Conservation (phyloP, 1,140 invertebrate species). For the Drosophila pseudoobscura region DNA sequence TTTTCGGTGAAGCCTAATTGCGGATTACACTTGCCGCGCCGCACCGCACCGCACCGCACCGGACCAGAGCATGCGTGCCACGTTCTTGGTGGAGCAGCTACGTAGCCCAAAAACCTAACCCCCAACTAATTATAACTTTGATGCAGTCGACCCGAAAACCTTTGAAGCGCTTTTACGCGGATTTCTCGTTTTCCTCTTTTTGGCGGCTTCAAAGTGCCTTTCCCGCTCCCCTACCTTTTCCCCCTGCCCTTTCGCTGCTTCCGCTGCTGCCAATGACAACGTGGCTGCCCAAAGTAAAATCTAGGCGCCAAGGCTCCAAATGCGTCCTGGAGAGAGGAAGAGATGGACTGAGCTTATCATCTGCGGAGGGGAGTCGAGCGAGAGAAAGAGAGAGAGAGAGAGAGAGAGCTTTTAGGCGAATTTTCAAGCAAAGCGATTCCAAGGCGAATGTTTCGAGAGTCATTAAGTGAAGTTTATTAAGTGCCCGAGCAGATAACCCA, state of each 20-base stretch:
- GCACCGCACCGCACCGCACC: too few relatives aligned
- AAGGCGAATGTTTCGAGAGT: conserved; percentile 63
- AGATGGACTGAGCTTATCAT: neutral
- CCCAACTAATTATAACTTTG: conserved; percentile 72
- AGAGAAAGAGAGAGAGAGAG: neutral
- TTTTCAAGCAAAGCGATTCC: conserved; percentile 44
- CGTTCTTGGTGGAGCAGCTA: too few relatives aligned
- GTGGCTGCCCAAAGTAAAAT: conserved; percentile 14
- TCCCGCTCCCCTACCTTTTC: neutral
- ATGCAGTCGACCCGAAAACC: conserved; percentile 41
- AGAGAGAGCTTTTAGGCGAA: conserved; percentile 54
- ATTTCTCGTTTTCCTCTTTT: conserved; percentile 20
- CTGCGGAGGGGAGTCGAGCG: neutral
- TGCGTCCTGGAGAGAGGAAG: neutral
- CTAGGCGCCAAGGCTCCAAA: neutral
- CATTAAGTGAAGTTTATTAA: conserved; percentile 73
- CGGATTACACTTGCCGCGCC: too few relatives aligned
- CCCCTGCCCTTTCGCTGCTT: too few relatives aligned
- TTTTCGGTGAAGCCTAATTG: too few relatives aligned
- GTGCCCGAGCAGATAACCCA: conserved; percentile 70
- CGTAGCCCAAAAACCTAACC: conserved; percentile 5
- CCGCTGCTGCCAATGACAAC: conserved; percentile 35
- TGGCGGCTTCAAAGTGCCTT: conserved; percentile 1
- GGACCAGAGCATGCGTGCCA: too few relatives aligned
- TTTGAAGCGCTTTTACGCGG: conserved; percentile 40